phyloP scores from a whole-genome alignment of 1,140 invertebrate species.

The Drosophila sucinea region DNA sequence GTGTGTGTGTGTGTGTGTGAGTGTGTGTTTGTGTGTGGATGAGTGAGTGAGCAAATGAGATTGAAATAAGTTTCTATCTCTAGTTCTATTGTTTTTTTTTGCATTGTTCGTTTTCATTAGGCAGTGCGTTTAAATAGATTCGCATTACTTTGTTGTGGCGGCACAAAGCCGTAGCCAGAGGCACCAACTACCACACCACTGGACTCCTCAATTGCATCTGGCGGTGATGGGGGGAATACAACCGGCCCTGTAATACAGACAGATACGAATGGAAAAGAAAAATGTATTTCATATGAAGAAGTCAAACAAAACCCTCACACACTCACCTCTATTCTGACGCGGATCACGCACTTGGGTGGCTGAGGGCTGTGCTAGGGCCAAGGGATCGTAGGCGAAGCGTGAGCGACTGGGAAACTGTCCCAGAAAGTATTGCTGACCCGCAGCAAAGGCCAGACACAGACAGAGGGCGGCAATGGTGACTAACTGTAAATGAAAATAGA shows the following conservation, averaged over 20 bases:
- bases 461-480: constrained; percentile 72
- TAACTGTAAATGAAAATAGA: constrained; percentile 62
- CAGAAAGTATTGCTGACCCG: constrained; percentile 74
- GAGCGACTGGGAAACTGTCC: constrained; percentile 64
- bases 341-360: constrained; percentile 71
- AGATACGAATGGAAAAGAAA: background rate
- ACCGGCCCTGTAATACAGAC: constrained; percentile 69
- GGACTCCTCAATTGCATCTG: constrained; percentile 77
- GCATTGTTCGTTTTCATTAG: constrained; percentile 28
- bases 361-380: constrained; percentile 61
- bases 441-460: constrained; percentile 70
- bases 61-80: constrained; percentile 13
- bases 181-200: constrained; percentile 83
- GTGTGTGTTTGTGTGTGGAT: constrained; percentile 17
- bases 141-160: constrained; percentile 82
- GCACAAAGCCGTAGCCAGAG: constrained; percentile 82
- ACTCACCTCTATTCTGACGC: constrained; percentile 76
- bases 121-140: constrained; percentile 63
- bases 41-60: constrained; percentile 25
- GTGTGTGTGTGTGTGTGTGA: constrained; percentile 30
- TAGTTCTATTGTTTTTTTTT: constrained; percentile 5
- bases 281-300: background rate
- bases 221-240: constrained; percentile 80
- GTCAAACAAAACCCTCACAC: background rate
- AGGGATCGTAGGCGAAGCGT: constrained; percentile 63